Percentiles rank a stretch among this genome's conserved stretches.
These are phyloP conservation scores for Xylota sylvarum DNA, from an alignment of 2,888 invertebrate species.

Conservation along the genomic window DNA sequence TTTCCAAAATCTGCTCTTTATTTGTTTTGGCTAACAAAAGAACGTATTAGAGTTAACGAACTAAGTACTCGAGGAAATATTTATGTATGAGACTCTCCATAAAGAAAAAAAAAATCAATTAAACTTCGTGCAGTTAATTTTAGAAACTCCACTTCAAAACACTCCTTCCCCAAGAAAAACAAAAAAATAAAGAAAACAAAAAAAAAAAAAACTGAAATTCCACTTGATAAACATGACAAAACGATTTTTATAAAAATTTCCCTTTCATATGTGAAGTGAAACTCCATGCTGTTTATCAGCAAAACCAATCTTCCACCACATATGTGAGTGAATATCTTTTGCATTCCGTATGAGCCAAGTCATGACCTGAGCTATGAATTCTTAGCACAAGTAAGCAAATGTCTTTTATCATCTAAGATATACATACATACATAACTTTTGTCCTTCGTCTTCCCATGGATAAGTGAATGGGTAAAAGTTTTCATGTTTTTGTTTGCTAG, in stretches of 20 bases:
- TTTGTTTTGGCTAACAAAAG: no score
- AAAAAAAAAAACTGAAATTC: neutral
- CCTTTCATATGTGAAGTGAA: neutral
- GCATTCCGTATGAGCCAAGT: slow-evolving; percentile 43
- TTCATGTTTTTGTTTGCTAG: slow-evolving; percentile 3
- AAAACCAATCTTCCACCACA: neutral
- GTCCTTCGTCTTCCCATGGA: neutral
- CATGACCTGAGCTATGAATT: slow-evolving; percentile 62
- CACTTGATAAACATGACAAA: slow-evolving; percentile 4
- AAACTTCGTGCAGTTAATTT: no score
- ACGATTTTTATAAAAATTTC: neutral
- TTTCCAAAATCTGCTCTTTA: no score
- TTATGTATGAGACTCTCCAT: no score
- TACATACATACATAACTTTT: slow-evolving; percentile 23
- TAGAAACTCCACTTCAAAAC: no score
- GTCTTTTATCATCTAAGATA: slow-evolving; percentile 18
- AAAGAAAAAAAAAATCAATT: no score
- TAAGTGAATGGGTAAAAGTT: slow-evolving; percentile 33
- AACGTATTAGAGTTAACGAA: no score
- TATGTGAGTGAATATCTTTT: slow-evolving; percentile 43
- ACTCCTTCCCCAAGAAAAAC: no score
- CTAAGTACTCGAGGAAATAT: no score
- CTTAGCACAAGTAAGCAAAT: slow-evolving; percentile 11
- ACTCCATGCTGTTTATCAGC: neutral
- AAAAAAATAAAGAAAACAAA: no score